Evolutionary conservation across 1,140 invertebrate genomes (phyloP).

Genomic region (Drosophila kikkawai): DNA sequence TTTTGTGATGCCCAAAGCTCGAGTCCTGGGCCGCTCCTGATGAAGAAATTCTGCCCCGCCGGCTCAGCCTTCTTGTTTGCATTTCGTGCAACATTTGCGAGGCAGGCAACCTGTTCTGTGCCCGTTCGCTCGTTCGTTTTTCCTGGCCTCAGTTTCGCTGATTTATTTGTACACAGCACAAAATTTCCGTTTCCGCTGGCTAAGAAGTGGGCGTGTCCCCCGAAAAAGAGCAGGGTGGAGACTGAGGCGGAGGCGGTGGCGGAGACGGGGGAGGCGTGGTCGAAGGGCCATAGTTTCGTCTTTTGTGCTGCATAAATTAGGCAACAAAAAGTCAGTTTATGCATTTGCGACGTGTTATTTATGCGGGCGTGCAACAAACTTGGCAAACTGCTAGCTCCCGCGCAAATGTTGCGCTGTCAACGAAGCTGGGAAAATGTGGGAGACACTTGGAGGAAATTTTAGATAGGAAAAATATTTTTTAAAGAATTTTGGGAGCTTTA

Average conservation of each 20-base stretch:
- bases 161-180: conserved; percentile 81
- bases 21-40: conserved; percentile 30
- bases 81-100: conserved; percentile 76
- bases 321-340: conserved; percentile 80
- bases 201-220: conserved; percentile 2
- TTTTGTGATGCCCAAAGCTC: conserved; percentile 21
- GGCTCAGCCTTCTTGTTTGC: conserved; percentile 56
- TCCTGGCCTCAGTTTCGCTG: conserved; percentile 52
- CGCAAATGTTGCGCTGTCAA: conserved; percentile 65
- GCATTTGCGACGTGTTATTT: conserved; percentile 81
- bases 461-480: too few species aligned
- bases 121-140: background rate
- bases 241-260: background rate
- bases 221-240: background rate
- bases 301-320: conserved; percentile 80
- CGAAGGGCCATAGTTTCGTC: conserved; percentile 47
- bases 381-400: conserved; percentile 44
- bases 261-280: conserved; percentile 2
- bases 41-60: conserved; percentile 63
- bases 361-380: conserved; percentile 79
- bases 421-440: conserved; percentile 15
- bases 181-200: conserved; percentile 76
- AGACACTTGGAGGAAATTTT: background rate
- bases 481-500: background rate
- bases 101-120: conserved; percentile 45